These are phyloP conservation scores for Synchiropus splendidus DNA, from an alignment of 2,113 vertebrate genomes.

Conservation along the genomic window DNA sequence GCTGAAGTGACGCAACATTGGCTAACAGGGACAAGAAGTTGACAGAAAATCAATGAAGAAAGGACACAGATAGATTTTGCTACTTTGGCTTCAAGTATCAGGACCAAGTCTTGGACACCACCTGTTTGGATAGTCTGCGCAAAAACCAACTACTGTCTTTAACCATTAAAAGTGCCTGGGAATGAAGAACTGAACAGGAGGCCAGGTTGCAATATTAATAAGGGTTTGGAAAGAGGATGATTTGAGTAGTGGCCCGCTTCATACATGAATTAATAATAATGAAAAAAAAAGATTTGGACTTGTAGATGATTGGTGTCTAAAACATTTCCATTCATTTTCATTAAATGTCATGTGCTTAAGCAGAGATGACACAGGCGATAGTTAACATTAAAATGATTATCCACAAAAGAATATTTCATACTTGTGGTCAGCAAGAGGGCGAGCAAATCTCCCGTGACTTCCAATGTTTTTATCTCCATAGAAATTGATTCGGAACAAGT, in stretches of 20 bases:
- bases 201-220: slow-evolving; percentile 65
- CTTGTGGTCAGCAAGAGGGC: slow-evolving; percentile 7
- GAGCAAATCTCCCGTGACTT: background rate
- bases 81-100: too few relatives aligned
- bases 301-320: slow-evolving; percentile 22
- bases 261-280: slow-evolving; percentile 52
- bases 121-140: too few relatives aligned
- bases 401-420: background rate
- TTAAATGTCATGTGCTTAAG: slow-evolving; percentile 9
- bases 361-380: slow-evolving; percentile 3
- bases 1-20: too few relatives aligned
- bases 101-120: too few relatives aligned
- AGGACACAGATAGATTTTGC: too few relatives aligned
- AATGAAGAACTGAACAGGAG: slow-evolving; percentile 56
- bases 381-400: background rate
- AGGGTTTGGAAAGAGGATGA: slow-evolving; percentile 46
- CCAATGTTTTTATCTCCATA: slow-evolving; percentile 3
- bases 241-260: slow-evolving; percentile 40
- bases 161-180: too few relatives aligned
- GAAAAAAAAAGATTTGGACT: slow-evolving; percentile 19
- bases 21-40: too few relatives aligned
- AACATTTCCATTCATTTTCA: slow-evolving; percentile 16
- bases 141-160: too few relatives aligned
- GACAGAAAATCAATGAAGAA: too few relatives aligned
- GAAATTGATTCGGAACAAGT: slow-evolving; percentile 34